These are phyloP conservation scores for Chelon auratus DNA, from an alignment of 2,797 vertebrate species.

Conservation along the genomic window DNA sequence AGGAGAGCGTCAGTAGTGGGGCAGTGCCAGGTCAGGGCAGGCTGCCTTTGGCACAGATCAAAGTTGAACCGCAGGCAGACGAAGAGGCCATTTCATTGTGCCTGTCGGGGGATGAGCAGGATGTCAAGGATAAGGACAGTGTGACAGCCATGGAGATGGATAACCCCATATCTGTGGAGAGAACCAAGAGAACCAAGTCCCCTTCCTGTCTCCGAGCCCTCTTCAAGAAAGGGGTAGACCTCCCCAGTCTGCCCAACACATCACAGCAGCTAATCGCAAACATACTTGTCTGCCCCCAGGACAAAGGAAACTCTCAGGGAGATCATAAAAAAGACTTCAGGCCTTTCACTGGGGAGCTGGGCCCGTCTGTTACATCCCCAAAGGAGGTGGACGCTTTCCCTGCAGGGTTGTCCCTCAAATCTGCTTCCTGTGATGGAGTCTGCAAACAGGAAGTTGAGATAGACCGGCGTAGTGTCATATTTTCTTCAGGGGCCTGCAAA, in stretches of 20 bases:
- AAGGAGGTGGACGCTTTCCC: conserved; percentile 91
- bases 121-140: conserved; percentile 88
- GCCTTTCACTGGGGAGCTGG: conserved; percentile 90
- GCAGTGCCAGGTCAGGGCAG: conserved; percentile 64
- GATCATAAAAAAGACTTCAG: conserved; percentile 96
- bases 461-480: conserved; percentile 97
- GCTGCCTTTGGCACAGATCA: conserved; percentile 88
- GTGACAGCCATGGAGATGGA: conserved; percentile 92
- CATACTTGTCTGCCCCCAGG: conserved; percentile 91
- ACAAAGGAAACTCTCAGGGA: conserved; percentile 98
- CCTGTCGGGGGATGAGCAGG: conserved; percentile 93
- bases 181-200: conserved; percentile 86
- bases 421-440: conserved; percentile 90
- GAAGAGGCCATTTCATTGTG: conserved; percentile 92
- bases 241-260: conserved; percentile 87
- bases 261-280: conserved; percentile 94
- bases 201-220: conserved; percentile 92
- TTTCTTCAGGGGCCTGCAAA: conserved; percentile 94
- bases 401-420: conserved; percentile 90
- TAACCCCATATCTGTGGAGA: conserved; percentile 83
- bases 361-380: conserved; percentile 89
- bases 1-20: conserved; percentile 83
- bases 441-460: conserved; percentile 96
- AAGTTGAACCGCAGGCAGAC: conserved; percentile 92
- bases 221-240: conserved; percentile 89